phyloP scores from a whole-genome alignment of 1,140 invertebrate species.

The Aradophagus sp. region DNA sequence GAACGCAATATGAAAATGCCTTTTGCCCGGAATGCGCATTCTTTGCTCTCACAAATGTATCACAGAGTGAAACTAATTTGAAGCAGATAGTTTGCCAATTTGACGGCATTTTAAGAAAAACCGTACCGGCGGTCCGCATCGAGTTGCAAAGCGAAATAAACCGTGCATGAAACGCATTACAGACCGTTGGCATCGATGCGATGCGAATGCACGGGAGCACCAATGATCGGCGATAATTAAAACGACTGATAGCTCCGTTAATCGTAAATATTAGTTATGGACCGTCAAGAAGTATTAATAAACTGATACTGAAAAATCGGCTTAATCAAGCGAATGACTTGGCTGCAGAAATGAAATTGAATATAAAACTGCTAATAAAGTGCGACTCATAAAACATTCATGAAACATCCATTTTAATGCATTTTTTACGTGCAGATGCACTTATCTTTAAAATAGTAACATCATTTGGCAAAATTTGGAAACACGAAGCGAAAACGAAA shows the following conservation, averaged over 20 bases:
- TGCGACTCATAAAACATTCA: too few species aligned
- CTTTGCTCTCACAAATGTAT: slow-evolving; percentile 21
- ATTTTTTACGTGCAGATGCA: too few species aligned
- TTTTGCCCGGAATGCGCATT: slow-evolving; percentile 21
- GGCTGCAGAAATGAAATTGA: too few species aligned
- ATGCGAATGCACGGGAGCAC: too few species aligned
- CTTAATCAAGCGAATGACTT: not conserved
- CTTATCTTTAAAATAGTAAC: too few species aligned
- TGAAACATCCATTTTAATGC: too few species aligned
- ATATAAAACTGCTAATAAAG: too few species aligned
- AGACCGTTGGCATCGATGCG: too few species aligned
- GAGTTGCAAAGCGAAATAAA: slow-evolving; percentile 3
- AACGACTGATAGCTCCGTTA: too few species aligned
- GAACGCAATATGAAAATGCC: slow-evolving; percentile 25
- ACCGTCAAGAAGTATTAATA: not conserved
- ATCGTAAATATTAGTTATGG: slow-evolving; percentile 4
- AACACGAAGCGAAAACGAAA: too few species aligned
- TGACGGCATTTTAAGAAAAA: slow-evolving; percentile 22
- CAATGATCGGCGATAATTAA: too few species aligned
- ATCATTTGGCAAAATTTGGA: too few species aligned
- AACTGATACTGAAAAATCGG: not conserved
- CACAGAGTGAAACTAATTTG: slow-evolving; percentile 24
- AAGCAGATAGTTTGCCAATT: slow-evolving; percentile 31
- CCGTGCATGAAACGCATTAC: not conserved
- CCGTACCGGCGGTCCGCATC: slow-evolving; percentile 1